Conservation (phyloP, 2,113 vertebrate species). For the Recurvirostra avosetta region DNA sequence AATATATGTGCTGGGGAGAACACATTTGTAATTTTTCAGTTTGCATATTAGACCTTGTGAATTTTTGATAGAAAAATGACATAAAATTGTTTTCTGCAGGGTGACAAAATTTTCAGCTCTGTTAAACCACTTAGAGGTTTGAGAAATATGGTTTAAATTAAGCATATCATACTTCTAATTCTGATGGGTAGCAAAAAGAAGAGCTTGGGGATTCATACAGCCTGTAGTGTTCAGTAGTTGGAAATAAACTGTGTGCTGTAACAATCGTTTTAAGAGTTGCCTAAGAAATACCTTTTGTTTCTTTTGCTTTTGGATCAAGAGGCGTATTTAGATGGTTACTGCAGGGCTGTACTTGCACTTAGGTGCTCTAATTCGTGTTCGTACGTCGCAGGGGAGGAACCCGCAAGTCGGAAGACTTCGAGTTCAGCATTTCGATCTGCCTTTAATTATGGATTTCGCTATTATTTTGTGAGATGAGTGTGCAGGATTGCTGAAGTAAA, state of each 20-base stretch:
- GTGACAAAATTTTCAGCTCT: neutral
- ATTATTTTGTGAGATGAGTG: neutral
- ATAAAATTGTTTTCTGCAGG: neutral
- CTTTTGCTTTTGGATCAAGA: neutral
- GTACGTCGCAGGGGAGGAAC: neutral
- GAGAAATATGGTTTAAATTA: slow-evolving; percentile 66
- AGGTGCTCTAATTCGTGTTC: fast-evolving
- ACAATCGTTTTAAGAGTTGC: neutral
- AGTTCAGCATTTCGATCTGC: neutral
- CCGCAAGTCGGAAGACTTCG: neutral
- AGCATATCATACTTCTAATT: slow-evolving; percentile 44
- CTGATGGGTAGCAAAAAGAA: slow-evolving; percentile 33
- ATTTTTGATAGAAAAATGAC: neutral
- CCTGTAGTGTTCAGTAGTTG: neutral
- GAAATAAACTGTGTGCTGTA: neutral
- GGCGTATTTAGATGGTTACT: neutral
- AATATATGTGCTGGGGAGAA: neutral
- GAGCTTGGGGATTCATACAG: slow-evolving; percentile 22
- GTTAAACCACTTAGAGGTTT: slow-evolving; percentile 5
- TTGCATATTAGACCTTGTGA: neutral
- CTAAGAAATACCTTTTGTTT: neutral
- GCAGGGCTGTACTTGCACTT: neutral
- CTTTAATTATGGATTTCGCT: slow-evolving; percentile 2
- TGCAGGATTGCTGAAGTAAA: neutral
- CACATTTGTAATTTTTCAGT: neutral